Conservation (phyloP, 1,140 invertebrate genomes). For the Trichomalopsis sarcophagae region DNA sequence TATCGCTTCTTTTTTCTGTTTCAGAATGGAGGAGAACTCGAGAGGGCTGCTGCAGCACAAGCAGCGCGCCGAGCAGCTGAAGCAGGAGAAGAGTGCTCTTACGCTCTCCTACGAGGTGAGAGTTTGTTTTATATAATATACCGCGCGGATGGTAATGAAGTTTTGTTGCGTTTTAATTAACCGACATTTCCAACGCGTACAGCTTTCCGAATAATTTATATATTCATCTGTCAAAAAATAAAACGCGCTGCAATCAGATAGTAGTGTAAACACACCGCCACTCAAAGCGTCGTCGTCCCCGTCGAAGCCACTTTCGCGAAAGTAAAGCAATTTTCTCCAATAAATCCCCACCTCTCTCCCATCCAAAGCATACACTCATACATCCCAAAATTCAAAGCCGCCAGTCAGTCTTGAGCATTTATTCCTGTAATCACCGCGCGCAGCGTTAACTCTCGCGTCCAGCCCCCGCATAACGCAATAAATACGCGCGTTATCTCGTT, state of each 20-base stretch:
- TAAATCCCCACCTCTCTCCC: neutral
- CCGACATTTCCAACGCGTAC: no score
- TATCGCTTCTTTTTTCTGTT: conserved; percentile 64
- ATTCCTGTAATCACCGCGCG: neutral
- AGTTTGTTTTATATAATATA: conserved; percentile 46
- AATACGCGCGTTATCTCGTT: conserved; percentile 64
- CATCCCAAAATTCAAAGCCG: no score
- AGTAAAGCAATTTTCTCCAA: conserved; percentile 38
- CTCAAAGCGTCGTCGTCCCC: no score
- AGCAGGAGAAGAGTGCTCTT: conserved; percentile 85
- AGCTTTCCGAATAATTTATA: no score
- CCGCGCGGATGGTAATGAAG: neutral
- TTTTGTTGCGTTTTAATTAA: neutral
- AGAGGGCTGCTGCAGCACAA: conserved; percentile 85
- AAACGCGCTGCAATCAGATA: neutral
- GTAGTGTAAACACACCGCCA: neutral
- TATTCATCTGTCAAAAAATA: no score
- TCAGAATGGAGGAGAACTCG: conserved; percentile 85
- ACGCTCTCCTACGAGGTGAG: conserved; percentile 85
- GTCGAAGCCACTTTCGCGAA: neutral
- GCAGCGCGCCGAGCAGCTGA: conserved; percentile 84
- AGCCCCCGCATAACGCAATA: conserved; percentile 41
- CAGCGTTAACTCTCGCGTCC: neutral
- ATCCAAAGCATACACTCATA: neutral
- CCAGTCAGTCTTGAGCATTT: no score